These are phyloP conservation scores for Aquatica leii DNA, from an alignment of 2,888 invertebrate species.

Conservation along the genomic window DNA sequence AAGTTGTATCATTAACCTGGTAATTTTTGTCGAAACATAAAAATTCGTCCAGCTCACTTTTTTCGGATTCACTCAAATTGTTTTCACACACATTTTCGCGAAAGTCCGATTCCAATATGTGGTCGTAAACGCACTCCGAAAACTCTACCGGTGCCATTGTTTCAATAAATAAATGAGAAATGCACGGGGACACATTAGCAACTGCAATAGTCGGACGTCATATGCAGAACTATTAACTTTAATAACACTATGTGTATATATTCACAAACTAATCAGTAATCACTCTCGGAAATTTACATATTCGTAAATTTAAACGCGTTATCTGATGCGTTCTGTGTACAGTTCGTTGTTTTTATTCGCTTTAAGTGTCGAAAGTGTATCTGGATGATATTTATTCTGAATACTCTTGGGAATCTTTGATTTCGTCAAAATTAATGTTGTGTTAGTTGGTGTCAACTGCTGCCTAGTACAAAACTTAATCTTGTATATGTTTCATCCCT, in stretches of 20 bases:
- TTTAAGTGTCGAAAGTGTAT: conserved; percentile 35
- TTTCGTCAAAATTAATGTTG: conserved; percentile 50
- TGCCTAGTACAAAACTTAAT: conserved; percentile 58
- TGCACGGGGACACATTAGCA: not conserved
- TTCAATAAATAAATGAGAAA: not conserved
- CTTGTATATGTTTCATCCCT: conserved; percentile 56
- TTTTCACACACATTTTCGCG: conserved; percentile 9
- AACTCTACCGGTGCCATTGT: conserved; percentile 33
- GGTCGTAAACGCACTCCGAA: conserved; percentile 22
- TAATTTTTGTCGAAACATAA: conserved; percentile 19
- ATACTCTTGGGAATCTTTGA: conserved; percentile 54
- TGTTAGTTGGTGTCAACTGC: conserved; percentile 57
- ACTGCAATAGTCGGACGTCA: not conserved
- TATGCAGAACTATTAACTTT: conserved; percentile 12
- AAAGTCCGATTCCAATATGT: not conserved
- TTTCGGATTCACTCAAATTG: not conserved
- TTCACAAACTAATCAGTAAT: conserved; percentile 14
- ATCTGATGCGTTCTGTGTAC: conserved; percentile 32
- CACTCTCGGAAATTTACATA: conserved; percentile 30
- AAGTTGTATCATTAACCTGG: conserved; percentile 10
- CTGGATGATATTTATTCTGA: conserved; percentile 29
- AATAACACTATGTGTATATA: conserved; percentile 18
- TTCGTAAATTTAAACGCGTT: conserved; percentile 31
- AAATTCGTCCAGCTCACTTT: conserved; percentile 17
- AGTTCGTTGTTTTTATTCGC: conserved; percentile 27